Conservation (phyloP, 2,113 vertebrate genomes). For the Chionomys nivalis region DNA sequence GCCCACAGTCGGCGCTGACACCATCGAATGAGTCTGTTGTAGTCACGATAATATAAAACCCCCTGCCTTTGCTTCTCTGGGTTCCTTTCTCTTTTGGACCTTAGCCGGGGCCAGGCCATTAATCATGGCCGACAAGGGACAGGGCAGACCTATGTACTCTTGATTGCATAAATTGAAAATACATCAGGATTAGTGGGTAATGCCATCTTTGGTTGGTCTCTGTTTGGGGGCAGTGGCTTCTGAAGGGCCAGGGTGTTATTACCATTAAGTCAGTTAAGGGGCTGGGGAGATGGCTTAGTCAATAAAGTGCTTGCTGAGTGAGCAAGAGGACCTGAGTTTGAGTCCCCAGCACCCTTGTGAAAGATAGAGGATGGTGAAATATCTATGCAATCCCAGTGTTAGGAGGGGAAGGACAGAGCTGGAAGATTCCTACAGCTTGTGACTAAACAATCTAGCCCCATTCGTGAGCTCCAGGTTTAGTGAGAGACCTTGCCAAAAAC, state of each 20-base stretch:
- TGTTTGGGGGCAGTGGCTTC: constrained; percentile 78
- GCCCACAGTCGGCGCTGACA: constrained; percentile 87
- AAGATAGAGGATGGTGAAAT: not conserved
- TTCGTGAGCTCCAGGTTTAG: not conserved
- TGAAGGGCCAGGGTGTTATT: constrained; percentile 74
- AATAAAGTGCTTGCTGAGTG: not conserved
- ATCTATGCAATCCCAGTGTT: not conserved
- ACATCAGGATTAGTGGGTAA: constrained; percentile 82
- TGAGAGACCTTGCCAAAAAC: no score
- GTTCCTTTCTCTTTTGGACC: constrained; percentile 84
- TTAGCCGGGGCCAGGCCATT: constrained; percentile 84
- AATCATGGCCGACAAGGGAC: constrained; percentile 84
- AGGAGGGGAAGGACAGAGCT: not conserved
- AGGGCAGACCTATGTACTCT: constrained; percentile 84
- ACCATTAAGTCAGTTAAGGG: constrained; percentile 23
- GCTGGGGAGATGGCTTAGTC: no score
- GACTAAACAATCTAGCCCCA: not conserved
- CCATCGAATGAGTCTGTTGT: constrained; percentile 87
- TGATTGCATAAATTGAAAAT: constrained; percentile 85
- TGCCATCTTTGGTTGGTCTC: constrained; percentile 80
- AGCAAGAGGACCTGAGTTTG: no score
- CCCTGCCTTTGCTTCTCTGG: constrained; percentile 85
- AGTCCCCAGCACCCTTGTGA: not conserved
- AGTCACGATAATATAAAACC: constrained; percentile 87
- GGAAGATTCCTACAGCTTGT: not conserved